Evolutionary conservation across 2,113 vertebrate genomes (phyloP).

Genomic region (Stigmatopora argus): DNA sequence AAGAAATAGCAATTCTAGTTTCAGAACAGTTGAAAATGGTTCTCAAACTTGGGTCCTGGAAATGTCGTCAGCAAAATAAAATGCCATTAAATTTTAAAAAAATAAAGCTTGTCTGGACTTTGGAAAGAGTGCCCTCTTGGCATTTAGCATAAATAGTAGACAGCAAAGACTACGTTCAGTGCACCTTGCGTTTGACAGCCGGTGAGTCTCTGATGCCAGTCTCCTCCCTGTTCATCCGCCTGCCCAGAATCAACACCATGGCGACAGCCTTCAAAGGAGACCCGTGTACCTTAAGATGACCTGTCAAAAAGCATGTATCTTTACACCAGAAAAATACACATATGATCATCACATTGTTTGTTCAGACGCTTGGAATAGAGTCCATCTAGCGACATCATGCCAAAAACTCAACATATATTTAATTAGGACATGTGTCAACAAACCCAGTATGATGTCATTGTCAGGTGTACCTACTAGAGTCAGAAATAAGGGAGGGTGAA

Average conservation of each 20-base stretch:
- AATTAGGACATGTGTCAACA: neutral
- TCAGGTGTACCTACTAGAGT: neutral
- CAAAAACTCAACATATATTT: neutral
- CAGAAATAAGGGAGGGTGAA: neutral
- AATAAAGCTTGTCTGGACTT: neutral
- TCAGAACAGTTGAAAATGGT: too few relatives aligned
- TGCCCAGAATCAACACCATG: conserved; percentile 98
- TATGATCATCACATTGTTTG: neutral
- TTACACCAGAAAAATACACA: neutral
- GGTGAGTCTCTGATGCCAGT: conserved; percentile 87
- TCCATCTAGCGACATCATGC: too few relatives aligned
- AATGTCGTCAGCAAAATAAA: neutral
- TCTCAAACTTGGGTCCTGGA: neutral
- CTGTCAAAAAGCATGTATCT: conserved; percentile 14
- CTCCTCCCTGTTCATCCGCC: conserved; percentile 91
- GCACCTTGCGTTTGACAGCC: conserved; percentile 91
- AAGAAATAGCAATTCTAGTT: neutral
- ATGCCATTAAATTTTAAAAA: neutral
- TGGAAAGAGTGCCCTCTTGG: too few relatives aligned
- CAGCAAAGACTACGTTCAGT: neutral
- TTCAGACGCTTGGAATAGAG: neutral
- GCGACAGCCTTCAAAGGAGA: conserved; percentile 66
- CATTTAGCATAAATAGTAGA: neutral
- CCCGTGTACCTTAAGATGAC: conserved; percentile 12
- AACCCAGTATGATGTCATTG: neutral